Percentiles rank a stretch among this genome's conserved stretches.
Evolutionary conservation across 2,888 invertebrate genomes (phyloP).

Genomic region (Omphaloscelis lunosa): DNA sequence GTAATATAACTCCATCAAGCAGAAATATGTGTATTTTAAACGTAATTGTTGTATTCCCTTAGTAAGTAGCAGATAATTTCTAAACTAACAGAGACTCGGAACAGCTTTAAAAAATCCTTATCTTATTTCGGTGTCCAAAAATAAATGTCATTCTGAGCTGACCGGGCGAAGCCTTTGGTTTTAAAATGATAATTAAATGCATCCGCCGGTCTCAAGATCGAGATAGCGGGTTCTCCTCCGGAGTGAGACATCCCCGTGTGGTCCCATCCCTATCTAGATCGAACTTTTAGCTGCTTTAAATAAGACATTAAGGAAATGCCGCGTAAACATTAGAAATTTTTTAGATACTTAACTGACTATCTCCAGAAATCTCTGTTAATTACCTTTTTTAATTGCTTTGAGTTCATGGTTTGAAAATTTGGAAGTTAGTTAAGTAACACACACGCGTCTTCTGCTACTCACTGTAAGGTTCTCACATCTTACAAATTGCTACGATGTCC

Average conservation of each 20-base stretch:
- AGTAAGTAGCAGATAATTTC: slow-evolving; percentile 23
- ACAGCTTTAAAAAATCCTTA: slow-evolving; percentile 38
- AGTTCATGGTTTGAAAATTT: slow-evolving; percentile 35
- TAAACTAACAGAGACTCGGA: slow-evolving; percentile 27
- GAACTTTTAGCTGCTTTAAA: slow-evolving; percentile 70
- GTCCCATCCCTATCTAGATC: slow-evolving; percentile 85
- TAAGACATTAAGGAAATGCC: slow-evolving; percentile 69
- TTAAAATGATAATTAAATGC: slow-evolving; percentile 80
- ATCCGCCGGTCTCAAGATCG: slow-evolving; percentile 77
- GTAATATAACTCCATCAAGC: not conserved
- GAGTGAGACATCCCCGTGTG: slow-evolving; percentile 87
- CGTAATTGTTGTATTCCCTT: not conserved
- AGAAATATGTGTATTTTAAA: not conserved
- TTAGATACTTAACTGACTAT: slow-evolving; percentile 64
- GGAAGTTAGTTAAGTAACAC: slow-evolving; percentile 14
- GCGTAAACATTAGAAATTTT: slow-evolving; percentile 65
- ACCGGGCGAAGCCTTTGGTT: slow-evolving; percentile 72
- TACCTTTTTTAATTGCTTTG: slow-evolving; percentile 59
- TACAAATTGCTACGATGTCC: slow-evolving; percentile 6
- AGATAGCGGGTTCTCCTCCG: slow-evolving; percentile 82
- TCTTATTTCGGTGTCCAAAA: slow-evolving; percentile 65
- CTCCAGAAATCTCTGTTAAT: slow-evolving; percentile 59
- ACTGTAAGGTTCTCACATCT: slow-evolving; percentile 5
- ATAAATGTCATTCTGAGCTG: slow-evolving; percentile 72
- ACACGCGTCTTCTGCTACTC: not conserved